Evolutionary conservation across 2,888 invertebrate genomes (phyloP).

Genomic region (Dyspetes luteomarginatus): DNA sequence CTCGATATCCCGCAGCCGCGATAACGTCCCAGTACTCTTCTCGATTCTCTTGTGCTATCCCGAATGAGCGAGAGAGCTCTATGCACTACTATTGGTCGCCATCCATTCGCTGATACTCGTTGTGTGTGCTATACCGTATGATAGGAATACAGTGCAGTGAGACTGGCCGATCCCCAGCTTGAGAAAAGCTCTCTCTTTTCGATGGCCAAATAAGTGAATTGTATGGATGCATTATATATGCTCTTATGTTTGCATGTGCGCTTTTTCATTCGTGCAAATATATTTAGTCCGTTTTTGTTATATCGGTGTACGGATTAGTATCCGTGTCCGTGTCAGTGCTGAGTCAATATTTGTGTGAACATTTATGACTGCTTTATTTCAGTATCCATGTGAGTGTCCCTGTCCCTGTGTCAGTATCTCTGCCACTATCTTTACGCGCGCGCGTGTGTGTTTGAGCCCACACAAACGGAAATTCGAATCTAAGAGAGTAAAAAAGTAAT

Average conservation of each 20-base stretch:
- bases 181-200: constrained; percentile 10
- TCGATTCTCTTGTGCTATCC: constrained; percentile 35
- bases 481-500: neutral
- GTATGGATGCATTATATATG: neutral
- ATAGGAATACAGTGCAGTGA: constrained; percentile 10
- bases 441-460: neutral
- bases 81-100: no score
- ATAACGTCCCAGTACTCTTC: constrained; percentile 65
- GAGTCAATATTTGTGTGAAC: no score
- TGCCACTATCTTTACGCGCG: no score
- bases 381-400: no score
- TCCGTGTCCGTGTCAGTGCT: no score
- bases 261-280: no score
- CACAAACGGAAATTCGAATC: constrained; percentile 11
- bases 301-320: no score
- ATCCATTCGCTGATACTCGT: no score
- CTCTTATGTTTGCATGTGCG: neutral
- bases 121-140: constrained; percentile 22
- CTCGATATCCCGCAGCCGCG: constrained; percentile 68
- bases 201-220: neutral
- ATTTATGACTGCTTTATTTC: no score
- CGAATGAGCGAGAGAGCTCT: constrained; percentile 5
- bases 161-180: constrained; percentile 38
- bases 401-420: no score
- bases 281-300: no score